Evolutionary conservation across 92 coral and sea anemone genomes (phyloP), one percentile per base, ranked within the genome.

Genomic region (Porites divaricata): DNA sequence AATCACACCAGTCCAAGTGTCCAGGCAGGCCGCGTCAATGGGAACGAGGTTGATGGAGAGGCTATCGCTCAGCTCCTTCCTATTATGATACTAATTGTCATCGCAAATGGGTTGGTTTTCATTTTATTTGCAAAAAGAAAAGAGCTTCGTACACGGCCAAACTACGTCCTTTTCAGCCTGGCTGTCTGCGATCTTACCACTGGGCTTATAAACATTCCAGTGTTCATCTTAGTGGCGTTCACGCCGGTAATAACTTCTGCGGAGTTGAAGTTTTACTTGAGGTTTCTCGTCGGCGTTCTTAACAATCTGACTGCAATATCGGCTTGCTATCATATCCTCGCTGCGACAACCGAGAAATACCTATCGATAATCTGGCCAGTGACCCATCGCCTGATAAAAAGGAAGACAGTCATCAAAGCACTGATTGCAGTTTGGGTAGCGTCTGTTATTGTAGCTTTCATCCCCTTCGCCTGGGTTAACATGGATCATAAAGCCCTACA

Each of bases 101-200:
- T 81, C 53, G 80, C 87, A 19, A 89, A 89, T 63, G 83, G 90
- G 50, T 35, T 89, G 28, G 92, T 89, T 22, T 24, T 89, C 19
- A 28, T 85, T 63, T 73, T 89, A 21, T 89, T 89, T 48, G 56
- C 82, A 22, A 76, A 63, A 52, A 73, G 83, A 63, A 17, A 67
- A 8, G 17, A 52, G 11, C 87, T 89, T 16, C 83, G 92, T 17
- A 89, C 89, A 12, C 72, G 87, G 7, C 84, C 84, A 73, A 89
- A 89, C 53, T 65, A 53, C 70, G 78, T 89, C 12, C 87, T 89
- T n/a, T 83, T 89, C 35, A 85, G 92, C 48, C 77, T 89, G 62
- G 92, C 92, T 53, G 61, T 80, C 19, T 85, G 89, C 35, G 92
- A 89, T 71, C 73, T 89, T 14, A 54, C 75, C 75, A 89, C 77